A percentile compares a stretch with the other conserved stretches of the same genome.
Evolutionary conservation across 2,888 invertebrate species (phyloP).

Genomic region (Anoncus sp.): DNA sequence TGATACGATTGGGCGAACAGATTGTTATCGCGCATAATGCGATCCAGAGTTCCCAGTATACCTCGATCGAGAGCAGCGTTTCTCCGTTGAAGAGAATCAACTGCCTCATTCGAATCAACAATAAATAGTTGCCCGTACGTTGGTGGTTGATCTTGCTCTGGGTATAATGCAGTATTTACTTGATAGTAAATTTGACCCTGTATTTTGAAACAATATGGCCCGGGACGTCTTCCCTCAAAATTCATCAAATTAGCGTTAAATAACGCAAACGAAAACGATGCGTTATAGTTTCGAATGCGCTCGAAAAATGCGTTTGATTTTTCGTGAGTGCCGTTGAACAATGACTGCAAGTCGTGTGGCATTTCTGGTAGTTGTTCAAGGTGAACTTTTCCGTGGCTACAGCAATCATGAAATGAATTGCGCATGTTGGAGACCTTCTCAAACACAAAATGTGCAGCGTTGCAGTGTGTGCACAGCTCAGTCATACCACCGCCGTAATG

Average conservation of each 20-base stretch:
- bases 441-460: conserved; percentile 49
- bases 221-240: conserved; percentile 45
- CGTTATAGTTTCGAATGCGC: conserved; percentile 54
- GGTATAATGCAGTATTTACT: conserved; percentile 39
- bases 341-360: conserved; percentile 40
- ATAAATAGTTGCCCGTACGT: conserved; percentile 50
- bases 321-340: conserved; percentile 53
- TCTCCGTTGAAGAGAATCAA: conserved; percentile 22
- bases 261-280: conserved; percentile 60
- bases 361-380: conserved; percentile 48
- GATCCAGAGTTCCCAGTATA: conserved; percentile 38
- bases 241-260: conserved; percentile 60
- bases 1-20: conserved; percentile 59
- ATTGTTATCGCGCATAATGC: conserved; percentile 57
- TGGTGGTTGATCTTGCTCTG: conserved; percentile 33
- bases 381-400: conserved; percentile 48
- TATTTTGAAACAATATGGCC: conserved; percentile 55
- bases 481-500: conserved; percentile 46
- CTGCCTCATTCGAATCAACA: conserved; percentile 48
- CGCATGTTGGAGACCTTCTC: conserved; percentile 52
- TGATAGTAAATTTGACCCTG: conserved; percentile 55
- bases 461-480: conserved; percentile 38
- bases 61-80: conserved; percentile 37
- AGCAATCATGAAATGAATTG: conserved; percentile 62
- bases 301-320: conserved; percentile 55